Conservation (phyloP, 2,888 invertebrate genomes). For the Machimus rusticus region DNA sequence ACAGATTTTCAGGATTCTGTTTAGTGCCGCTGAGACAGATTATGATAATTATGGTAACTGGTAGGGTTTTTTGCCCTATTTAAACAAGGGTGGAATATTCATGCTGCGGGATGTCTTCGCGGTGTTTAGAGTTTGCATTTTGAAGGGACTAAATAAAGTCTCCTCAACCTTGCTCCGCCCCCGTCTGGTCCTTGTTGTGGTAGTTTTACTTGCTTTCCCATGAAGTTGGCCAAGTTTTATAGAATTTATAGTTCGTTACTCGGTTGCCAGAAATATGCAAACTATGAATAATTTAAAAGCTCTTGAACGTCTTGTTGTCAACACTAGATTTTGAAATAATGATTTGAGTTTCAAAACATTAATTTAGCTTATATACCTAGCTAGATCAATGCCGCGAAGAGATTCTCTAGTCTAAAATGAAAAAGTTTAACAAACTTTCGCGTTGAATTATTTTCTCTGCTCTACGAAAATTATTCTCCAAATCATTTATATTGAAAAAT, state of each 20-base stretch:
- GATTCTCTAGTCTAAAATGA: no score
- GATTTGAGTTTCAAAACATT: background rate
- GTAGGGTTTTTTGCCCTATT: conserved; percentile 5
- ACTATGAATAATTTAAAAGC: background rate
- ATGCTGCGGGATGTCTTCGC: background rate
- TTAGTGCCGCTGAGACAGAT: conserved; percentile 38
- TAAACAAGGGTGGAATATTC: conserved; percentile 36
- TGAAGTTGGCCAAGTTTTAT: background rate
- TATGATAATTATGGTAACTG: conserved; percentile 38
- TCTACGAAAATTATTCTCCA: no score
- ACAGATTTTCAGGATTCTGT: conserved; percentile 30
- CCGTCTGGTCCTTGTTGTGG: background rate
- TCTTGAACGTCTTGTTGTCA: background rate
- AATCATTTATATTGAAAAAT: no score
- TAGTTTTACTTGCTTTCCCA: background rate
- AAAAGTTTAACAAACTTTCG: no score
- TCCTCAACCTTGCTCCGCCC: background rate
- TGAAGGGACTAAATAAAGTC: background rate
- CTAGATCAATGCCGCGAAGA: background rate
- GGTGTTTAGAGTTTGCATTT: conserved; percentile 11
- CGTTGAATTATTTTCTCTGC: no score
- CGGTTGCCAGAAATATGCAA: background rate
- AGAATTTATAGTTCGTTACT: background rate
- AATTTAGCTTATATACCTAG: background rate
- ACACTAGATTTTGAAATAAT: background rate